Evolutionary conservation across 2,888 invertebrate genomes (phyloP), one percentile per base, ranked within the genome.

Genomic region (Slavum lentiscoides): DNA sequence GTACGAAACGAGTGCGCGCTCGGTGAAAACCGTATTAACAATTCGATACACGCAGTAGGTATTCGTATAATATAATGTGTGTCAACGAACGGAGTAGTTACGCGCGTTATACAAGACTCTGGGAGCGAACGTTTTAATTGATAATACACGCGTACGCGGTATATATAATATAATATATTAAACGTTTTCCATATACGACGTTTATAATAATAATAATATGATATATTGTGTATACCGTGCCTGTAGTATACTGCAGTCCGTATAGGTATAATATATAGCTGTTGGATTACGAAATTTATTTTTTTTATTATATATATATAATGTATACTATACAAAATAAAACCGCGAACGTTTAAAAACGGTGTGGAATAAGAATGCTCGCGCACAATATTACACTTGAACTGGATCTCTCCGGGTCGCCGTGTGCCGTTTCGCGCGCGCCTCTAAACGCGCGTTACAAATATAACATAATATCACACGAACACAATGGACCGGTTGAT

Each of bases 401-500:
- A 68, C 75, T 76, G 75, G 75, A 76, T 75, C 75, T 67, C 75
- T 76, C 43, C 67, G 30, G 30, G 30, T 30, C 30, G 30, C 30
- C 2, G 30, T 68, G 67, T 68, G n/a, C n/a, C 75, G 49, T 76
- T 76, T 68, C 43, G 67, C 75, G 67, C 43, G 75, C 43, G 67
- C 59, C 43, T 11, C 13, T 49, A 49, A 9, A 43, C 49, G 9
- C 49, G 49, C 9, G 13, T 49, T 49, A 49, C 15, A 9, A 49
- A 6, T 43, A 43, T 9, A 58, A 23, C n/a, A 58, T 75, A 58
- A 30, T 43, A 75, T 75, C 67, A 76, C 68, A 49, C 68, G 21
- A 61, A 68, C 76, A 76, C 76, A 76, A 76, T 76, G 69, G 76
- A 7, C 21, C 76, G 61, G 76, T 61, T 69, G 76, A 76, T 76